phyloP scores from a whole-genome alignment of 1,140 invertebrate species.

The Panagrolaimus sp. region DNA sequence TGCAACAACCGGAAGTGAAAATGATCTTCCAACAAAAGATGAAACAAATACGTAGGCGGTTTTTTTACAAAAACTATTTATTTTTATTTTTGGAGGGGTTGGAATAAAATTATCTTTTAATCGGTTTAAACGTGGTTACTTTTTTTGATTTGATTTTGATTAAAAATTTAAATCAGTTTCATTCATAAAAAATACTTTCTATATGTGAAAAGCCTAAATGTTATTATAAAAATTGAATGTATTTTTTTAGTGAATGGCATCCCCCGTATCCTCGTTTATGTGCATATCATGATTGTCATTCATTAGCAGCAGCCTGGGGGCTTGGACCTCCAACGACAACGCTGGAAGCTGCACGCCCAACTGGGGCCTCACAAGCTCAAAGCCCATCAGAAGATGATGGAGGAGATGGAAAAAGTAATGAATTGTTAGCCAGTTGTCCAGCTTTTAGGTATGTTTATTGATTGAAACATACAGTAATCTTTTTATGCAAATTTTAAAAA shows the following conservation, averaged over 20 bases:
- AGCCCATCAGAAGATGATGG: constrained; percentile 55
- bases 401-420: constrained; percentile 58
- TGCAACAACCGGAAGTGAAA: constrained; percentile 8
- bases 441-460: constrained; percentile 44
- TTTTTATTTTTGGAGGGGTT: no score
- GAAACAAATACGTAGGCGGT: neutral
- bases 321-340: constrained; percentile 43
- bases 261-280: constrained; percentile 52
- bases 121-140: no score
- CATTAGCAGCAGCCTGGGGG: constrained; percentile 53
- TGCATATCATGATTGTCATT: constrained; percentile 57
- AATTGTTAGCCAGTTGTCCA: constrained; percentile 52
- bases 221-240: no score
- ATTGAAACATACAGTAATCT: neutral
- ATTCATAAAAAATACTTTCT: no score
- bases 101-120: no score
- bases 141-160: no score
- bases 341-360: constrained; percentile 46
- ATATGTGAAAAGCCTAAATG: no score
- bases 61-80: neutral
- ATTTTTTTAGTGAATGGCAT: constrained; percentile 33
- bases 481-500: neutral
- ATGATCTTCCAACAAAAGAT: constrained; percentile 1
- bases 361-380: constrained; percentile 51
- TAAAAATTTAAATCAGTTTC: no score